A percentile compares a stretch with the other conserved stretches of the same genome.
Evolutionary conservation across 2,888 invertebrate species (phyloP).

Genomic region (Heliconius cydno): DNA sequence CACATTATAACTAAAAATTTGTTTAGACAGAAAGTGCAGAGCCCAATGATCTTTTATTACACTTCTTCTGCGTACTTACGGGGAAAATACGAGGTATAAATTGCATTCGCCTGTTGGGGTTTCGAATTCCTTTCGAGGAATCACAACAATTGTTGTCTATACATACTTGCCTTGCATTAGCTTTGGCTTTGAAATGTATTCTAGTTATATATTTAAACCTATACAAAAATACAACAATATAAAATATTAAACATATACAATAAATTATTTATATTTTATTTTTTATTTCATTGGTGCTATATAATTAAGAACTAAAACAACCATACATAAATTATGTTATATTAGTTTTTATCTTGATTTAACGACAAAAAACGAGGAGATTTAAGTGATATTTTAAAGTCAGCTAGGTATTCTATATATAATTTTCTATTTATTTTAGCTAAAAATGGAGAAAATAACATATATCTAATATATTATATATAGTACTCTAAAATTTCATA

Average conservation of each 20-base stretch:
- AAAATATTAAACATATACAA: no score
- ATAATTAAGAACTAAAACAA: background rate
- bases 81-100: background rate
- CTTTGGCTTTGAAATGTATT: background rate
- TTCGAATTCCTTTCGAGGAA: background rate
- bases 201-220: no score
- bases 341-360: background rate
- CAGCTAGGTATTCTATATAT: no score
- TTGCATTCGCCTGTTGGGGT: background rate
- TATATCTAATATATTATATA: background rate
- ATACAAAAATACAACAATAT: no score
- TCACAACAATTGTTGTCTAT: background rate
- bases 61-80: background rate
- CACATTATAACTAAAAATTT: background rate
- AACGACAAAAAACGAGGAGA: background rate
- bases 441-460: background rate
- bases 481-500: background rate
- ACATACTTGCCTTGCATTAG: background rate
- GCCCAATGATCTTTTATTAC: background rate
- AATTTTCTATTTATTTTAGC: no score
- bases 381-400: no score
- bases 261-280: no score
- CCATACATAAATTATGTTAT: background rate
- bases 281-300: background rate
- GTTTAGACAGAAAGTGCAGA: background rate